These are phyloP conservation scores for Stomorhina lunata DNA, from an alignment of 2,888 invertebrate species.

Conservation along the genomic window DNA sequence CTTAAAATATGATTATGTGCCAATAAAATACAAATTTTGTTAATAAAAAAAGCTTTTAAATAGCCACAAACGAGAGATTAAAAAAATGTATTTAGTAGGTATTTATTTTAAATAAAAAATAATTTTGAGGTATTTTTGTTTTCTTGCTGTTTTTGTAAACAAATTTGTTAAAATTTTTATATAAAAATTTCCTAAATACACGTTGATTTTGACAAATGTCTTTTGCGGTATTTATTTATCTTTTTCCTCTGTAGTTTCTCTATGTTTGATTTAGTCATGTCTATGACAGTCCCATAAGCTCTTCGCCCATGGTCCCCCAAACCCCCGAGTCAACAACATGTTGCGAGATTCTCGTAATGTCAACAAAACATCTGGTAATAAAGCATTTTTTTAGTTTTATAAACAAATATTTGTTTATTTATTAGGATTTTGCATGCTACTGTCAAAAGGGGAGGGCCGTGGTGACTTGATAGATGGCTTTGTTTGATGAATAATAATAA, in stretches of 20 bases:
- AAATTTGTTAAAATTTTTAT: constrained; percentile 15
- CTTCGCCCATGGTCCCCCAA: neutral
- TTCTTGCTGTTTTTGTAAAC: neutral
- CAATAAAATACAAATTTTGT: constrained; percentile 1
- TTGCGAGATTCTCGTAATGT: neutral
- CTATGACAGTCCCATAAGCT: neutral
- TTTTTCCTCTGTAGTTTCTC: neutral
- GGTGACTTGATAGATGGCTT: neutral
- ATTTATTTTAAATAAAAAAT: too few relatives aligned
- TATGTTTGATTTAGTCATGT: neutral
- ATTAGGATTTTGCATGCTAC: neutral
- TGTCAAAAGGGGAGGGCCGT: neutral
- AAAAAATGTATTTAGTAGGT: neutral
- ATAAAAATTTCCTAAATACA: constrained; percentile 18
- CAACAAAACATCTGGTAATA: constrained; percentile 35
- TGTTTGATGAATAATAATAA: too few relatives aligned
- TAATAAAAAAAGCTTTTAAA: too few relatives aligned
- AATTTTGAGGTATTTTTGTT: neutral
- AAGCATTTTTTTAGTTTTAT: constrained; percentile 3
- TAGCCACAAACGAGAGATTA: neutral
- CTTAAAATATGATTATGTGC: neutral
- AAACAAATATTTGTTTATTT: neutral
- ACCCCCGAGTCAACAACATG: too few relatives aligned
- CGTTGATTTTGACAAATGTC: constrained; percentile 28
- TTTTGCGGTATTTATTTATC: neutral